A percentile compares a stretch with the other conserved stretches of the same genome.
Evolutionary conservation across 2,888 invertebrate genomes (phyloP).

Genomic region (Caenorhabditis sp.): DNA sequence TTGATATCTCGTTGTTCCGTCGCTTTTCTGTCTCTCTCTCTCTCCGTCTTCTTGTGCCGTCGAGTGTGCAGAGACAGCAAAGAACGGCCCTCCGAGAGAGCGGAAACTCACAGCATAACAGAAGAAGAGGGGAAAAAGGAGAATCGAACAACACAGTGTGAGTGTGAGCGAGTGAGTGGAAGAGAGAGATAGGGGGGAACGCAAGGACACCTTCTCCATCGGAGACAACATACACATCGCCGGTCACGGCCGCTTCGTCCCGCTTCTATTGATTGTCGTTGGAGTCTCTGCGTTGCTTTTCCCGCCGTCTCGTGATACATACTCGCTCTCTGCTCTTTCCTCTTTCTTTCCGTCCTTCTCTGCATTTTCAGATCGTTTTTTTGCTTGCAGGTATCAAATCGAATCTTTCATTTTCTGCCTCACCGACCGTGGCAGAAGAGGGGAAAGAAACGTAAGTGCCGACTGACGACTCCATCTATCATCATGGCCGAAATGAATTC

Average conservation of each 20-base stretch:
- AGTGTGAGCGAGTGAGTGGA: too few species aligned
- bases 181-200: background rate
- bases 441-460: too few species aligned
- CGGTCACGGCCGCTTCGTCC: too few species aligned
- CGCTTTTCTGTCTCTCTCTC: background rate
- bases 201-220: background rate
- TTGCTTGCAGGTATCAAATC: background rate
- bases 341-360: background rate
- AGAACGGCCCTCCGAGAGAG: conserved; percentile 6
- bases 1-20: conserved; percentile 7
- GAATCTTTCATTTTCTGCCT: background rate
- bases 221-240: background rate
- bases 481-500: too few species aligned
- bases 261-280: background rate
- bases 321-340: background rate
- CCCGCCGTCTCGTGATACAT: too few species aligned
- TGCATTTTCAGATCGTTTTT: background rate
- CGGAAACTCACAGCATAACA: background rate
- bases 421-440: background rate
- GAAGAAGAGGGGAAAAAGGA: background rate
- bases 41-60: background rate
- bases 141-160: too few species aligned
- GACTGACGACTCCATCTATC: too few species aligned
- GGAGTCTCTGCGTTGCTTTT: background rate
- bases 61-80: background rate